Evolutionary conservation across 2,797 vertebrate genomes (phyloP), one percentile per base, ranked within the genome.

Genomic region (Luscinia luscinia): DNA sequence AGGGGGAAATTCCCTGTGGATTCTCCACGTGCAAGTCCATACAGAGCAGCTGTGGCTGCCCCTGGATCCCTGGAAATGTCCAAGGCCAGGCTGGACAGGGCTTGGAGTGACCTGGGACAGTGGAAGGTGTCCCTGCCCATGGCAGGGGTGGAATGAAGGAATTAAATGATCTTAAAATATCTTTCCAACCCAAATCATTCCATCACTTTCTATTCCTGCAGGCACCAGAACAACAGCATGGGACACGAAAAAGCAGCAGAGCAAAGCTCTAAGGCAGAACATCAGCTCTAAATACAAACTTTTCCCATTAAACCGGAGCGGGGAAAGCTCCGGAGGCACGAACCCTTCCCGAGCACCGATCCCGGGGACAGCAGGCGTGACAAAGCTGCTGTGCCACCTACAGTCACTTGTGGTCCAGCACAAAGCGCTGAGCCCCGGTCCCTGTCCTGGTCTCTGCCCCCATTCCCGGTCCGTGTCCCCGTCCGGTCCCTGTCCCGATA

Each of bases 311-410:
- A 62, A 34, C 7, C 0, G 4, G 6, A 32, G 6, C 14, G 12
- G 27, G 12, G 1, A 2, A 3, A 9, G 8, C 6, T 32, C 46
- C 9, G 34, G 32, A 11, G 24, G 38, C 40, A 40, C 36, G 24
- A 27, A n/a, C 4, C n/a, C n/a, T 24, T 9, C 11, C 2, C 0
- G 15, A 30, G 49, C 36, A 3, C 1, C 5, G 63, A 27, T 69
- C 3, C 8, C 34, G 62, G 66, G 86, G 24, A 55, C 51, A 63
- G 49, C 2, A 15, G 63, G 9, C 70, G 57, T 79, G 66, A 72
- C 91, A 94, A 95, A 83, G 91, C 91, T 84, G 89, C 84, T 92
- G 91, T 92, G 92, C 89, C 92, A 90, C 87, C 94, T 94, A 95
- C 93, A 95, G 96, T 87, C 77, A 4, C 75, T 90, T 36, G 3